Percentiles rank a stretch among this genome's conserved stretches.
Evolutionary conservation across 2,113 vertebrate species (phyloP).

Genomic region (Paramormyrops kingsleyae): DNA sequence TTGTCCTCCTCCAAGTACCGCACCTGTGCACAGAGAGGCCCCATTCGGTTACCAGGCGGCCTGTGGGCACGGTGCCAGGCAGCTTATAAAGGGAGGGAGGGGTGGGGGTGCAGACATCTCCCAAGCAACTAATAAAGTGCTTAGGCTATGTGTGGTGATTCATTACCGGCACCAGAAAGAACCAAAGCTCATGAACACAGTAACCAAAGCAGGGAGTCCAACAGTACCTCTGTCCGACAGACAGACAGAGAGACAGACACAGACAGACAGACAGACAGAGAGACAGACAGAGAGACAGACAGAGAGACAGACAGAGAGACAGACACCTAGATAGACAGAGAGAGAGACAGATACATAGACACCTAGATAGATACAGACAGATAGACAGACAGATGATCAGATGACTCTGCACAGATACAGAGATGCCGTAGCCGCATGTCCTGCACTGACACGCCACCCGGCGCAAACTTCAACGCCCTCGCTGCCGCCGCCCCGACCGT

Average conservation of each 20-base stretch:
- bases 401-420: not conserved
- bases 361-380: not conserved
- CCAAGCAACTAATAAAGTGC: not conserved
- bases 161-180: not conserved
- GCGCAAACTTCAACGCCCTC: not conserved
- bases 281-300: not conserved
- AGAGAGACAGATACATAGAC: not conserved
- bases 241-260: not conserved
- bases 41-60: not conserved
- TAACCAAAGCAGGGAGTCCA: not conserved
- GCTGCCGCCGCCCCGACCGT: not conserved
- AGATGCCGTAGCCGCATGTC: not conserved
- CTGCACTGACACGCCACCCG: not conserved
- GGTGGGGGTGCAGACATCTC: not conserved
- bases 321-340: not conserved
- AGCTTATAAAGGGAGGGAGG: not conserved
- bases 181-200: not conserved
- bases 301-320: not conserved
- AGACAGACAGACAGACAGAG: not conserved
- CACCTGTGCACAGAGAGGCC: slow-evolving; percentile 59
- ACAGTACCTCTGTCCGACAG: not conserved
- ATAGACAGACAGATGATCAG: not conserved
- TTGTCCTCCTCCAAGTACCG: slow-evolving; percentile 88
- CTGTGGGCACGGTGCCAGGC: not conserved
- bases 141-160: not conserved